Percentiles rank a stretch among this genome's conserved stretches.
Conservation (phyloP, 2,888 invertebrate genomes). For the Ichneumon xanthorius region DNA sequence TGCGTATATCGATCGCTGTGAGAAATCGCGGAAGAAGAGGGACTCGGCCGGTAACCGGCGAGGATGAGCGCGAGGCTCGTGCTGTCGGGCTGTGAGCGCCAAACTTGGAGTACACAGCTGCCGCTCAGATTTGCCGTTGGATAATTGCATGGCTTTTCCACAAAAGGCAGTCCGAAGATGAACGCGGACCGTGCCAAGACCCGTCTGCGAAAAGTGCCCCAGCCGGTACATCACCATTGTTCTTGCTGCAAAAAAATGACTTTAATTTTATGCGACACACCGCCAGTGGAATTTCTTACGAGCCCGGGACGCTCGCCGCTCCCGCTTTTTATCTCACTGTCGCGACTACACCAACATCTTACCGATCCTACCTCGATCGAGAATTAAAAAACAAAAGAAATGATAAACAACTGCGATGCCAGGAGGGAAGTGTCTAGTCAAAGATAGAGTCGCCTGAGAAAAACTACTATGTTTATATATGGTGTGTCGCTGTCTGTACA, state of each 20-base stretch:
- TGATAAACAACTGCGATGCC: not conserved
- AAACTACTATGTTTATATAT: no score
- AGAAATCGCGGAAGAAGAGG: conserved; percentile 64
- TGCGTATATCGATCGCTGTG: conserved; percentile 48
- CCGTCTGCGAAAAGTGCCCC: conserved; percentile 21
- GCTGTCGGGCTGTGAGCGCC: conserved; percentile 67
- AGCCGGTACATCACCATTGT: conserved; percentile 56
- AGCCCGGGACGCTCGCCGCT: not conserved
- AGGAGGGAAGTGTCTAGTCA: no score
- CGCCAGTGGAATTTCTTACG: conserved; percentile 18
- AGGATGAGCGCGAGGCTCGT: conserved; percentile 8
- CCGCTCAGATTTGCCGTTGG: conserved; percentile 82
- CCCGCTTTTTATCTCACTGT: conserved; percentile 6
- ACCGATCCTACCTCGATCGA: not conserved
- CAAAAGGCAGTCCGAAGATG: conserved; percentile 76
- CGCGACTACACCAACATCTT: not conserved
- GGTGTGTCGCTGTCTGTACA: no score
- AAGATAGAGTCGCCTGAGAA: no score
- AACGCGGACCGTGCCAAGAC: conserved; percentile 50
- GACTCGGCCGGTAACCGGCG: not conserved
- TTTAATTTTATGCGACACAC: conserved; percentile 42
- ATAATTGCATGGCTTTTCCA: conserved; percentile 84
- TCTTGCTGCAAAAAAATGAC: conserved; percentile 28
- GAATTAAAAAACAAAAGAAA: not conserved
- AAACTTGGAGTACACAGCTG: conserved; percentile 82